Evolutionary conservation across 1,140 invertebrate genomes (phyloP).

Genomic region (silkworm (Bombyx mori)): DNA sequence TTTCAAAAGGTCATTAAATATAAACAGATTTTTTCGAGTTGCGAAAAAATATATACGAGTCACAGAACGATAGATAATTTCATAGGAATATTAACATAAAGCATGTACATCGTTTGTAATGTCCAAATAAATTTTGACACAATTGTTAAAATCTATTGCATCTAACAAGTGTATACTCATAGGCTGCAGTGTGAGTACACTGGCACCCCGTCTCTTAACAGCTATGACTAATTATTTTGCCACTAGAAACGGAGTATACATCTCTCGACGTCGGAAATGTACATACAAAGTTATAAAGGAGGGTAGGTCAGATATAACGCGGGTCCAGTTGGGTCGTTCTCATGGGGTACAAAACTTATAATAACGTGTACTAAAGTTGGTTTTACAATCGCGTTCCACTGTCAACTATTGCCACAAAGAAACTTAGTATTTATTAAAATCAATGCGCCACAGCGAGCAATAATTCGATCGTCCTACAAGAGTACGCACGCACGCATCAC

Average conservation of each 20-base stretch:
- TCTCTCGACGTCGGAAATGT: conserved; percentile 7
- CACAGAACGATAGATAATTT: conserved; percentile 18
- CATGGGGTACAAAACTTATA: conserved; percentile 30
- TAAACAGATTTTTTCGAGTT: conserved; percentile 19
- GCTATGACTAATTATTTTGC: conserved; percentile 50
- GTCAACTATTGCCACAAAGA: conserved; percentile 65
- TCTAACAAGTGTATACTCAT: conserved; percentile 44
- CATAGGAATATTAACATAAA: conserved; percentile 46
- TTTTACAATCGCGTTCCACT: conserved; percentile 32
- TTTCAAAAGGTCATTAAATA: too few species aligned
- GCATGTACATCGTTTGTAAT: conserved; percentile 55
- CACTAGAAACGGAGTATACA: conserved; percentile 25
- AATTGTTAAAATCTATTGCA: conserved; percentile 23
- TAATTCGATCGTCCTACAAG: conserved; percentile 23
- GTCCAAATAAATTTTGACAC: conserved; percentile 33
- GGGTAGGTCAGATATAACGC: conserved; percentile 11
- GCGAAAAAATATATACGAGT: background rate
- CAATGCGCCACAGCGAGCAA: conserved; percentile 16
- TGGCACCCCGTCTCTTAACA: conserved; percentile 40
- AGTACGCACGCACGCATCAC: conserved; percentile 66
- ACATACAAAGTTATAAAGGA: conserved; percentile 9
- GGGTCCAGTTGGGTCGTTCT: conserved; percentile 38
- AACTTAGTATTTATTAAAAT: conserved; percentile 34
- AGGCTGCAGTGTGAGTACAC: conserved; percentile 27
- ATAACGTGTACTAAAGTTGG: conserved; percentile 24